Percentiles rank a stretch among this genome's conserved stretches.
Conservation (phyloP, 1,140 invertebrate species). For the Penaeus indicus region DNA sequence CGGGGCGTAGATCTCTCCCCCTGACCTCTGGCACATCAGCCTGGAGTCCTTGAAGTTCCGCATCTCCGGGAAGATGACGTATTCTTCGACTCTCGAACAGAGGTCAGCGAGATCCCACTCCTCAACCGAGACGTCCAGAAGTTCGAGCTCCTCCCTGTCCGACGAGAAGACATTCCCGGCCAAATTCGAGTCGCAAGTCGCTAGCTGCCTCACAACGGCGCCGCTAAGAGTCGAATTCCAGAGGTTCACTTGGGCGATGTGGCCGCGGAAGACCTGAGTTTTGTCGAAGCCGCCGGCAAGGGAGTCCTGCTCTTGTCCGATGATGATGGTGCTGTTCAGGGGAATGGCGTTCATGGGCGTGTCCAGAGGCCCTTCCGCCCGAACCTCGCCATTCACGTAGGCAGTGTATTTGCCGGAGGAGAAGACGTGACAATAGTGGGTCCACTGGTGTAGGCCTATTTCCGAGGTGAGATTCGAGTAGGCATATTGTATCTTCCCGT, state of each 20-base stretch:
- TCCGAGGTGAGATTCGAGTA: constrained; percentile 15
- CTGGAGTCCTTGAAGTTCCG: constrained; percentile 26
- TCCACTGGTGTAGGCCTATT: constrained; percentile 37
- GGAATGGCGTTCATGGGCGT: constrained; percentile 11
- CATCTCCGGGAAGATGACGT: constrained; percentile 44
- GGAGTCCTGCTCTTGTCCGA: constrained; percentile 41
- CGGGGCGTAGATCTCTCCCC: constrained; percentile 28
- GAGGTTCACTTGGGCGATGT: constrained; percentile 50
- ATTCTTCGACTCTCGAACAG: constrained; percentile 21
- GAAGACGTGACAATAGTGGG: constrained; percentile 48
- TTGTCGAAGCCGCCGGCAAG: constrained; percentile 47
- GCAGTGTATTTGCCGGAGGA: constrained; percentile 10
- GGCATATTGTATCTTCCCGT: constrained; percentile 27
- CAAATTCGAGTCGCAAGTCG: constrained; percentile 17
- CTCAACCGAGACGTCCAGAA: constrained; percentile 22
- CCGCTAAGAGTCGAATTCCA: constrained; percentile 35
- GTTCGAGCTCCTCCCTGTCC: constrained; percentile 39
- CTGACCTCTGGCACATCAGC: constrained; percentile 27
- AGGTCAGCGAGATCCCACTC: constrained; percentile 15
- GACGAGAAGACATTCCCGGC: constrained; percentile 49
- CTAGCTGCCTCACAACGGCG: neutral
- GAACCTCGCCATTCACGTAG: constrained; percentile 35
- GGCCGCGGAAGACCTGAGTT: constrained; percentile 45
- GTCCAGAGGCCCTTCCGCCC: constrained; percentile 5
- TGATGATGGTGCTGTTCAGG: constrained; percentile 26